Percentiles rank a stretch among this genome's conserved stretches.
These are phyloP conservation scores for Zele albiditarsus DNA, from an alignment of 2,888 invertebrate genomes.

Conservation along the genomic window DNA sequence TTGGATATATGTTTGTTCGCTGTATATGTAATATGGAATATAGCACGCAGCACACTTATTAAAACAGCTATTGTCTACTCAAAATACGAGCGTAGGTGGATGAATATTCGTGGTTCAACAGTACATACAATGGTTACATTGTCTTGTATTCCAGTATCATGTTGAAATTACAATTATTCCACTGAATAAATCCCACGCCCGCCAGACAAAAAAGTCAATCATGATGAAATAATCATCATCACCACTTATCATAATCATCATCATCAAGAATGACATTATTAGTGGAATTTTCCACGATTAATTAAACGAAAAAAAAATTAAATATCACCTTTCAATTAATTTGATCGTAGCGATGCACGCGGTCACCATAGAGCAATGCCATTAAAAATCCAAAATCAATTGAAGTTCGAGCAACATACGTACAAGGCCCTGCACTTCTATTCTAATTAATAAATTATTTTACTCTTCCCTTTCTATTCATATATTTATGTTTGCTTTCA, in stretches of 20 bases:
- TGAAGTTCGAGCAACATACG: conserved; percentile 48
- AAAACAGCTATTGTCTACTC: conserved; percentile 68
- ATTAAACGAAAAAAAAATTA: conserved; percentile 39
- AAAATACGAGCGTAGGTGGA: conserved; percentile 63
- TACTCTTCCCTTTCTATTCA: not conserved
- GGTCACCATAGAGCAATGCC: conserved; percentile 59
- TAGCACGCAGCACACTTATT: conserved; percentile 70
- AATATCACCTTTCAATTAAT: conserved; percentile 54
- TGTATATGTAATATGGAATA: conserved; percentile 48
- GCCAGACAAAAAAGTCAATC: conserved; percentile 60
- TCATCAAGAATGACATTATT: conserved; percentile 51
- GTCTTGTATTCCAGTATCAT: conserved; percentile 28
- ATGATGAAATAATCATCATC: conserved; percentile 65
- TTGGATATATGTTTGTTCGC: conserved; percentile 11
- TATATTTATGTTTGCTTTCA: not conserved
- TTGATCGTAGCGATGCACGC: conserved; percentile 54
- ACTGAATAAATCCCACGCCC: conserved; percentile 62
- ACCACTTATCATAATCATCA: conserved; percentile 62
- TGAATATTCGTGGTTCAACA: conserved; percentile 34
- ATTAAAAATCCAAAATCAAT: conserved; percentile 56
- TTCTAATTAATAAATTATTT: not conserved
- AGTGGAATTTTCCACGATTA: conserved; percentile 44
- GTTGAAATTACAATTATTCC: conserved; percentile 42
- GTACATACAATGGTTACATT: conserved; percentile 22
- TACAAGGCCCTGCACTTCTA: conserved; percentile 35